A percentile compares a stretch with the other conserved stretches of the same genome.
Conservation (phyloP, 2,888 invertebrate species). For the Helicoverpa assulta region DNA sequence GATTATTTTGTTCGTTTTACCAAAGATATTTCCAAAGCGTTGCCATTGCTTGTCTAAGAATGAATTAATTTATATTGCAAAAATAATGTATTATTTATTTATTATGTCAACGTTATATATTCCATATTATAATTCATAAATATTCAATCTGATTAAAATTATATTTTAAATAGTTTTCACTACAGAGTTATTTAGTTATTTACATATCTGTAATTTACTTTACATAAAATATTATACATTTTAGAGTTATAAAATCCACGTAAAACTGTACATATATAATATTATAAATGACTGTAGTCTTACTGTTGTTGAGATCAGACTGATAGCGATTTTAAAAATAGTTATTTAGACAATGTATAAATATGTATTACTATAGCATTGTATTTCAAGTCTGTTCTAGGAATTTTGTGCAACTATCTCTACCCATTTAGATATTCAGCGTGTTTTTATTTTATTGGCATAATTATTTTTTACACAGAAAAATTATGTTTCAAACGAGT, state of each 20-base stretch:
- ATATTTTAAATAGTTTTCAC: background rate
- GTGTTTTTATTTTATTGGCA: constrained; percentile 41
- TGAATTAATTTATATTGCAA: background rate
- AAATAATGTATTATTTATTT: background rate
- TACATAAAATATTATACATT: background rate
- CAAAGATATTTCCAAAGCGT: constrained; percentile 32
- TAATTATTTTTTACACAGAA: background rate
- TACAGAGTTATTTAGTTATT: background rate
- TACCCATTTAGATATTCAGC: constrained; percentile 26
- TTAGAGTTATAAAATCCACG: constrained; percentile 10
- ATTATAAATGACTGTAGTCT: constrained; percentile 63
- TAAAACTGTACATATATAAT: constrained; percentile 58
- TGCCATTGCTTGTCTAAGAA: constrained; percentile 8
- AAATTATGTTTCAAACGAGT: too few species aligned
- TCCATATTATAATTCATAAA: too few species aligned
- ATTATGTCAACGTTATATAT: background rate
- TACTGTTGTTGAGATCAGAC: constrained; percentile 84
- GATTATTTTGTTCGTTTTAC: constrained; percentile 26
- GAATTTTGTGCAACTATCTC: constrained; percentile 39
- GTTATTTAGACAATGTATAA: constrained; percentile 57
- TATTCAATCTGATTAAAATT: background rate
- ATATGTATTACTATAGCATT: constrained; percentile 28
- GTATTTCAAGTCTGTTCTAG: constrained; percentile 40
- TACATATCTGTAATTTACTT: background rate
- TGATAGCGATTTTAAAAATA: constrained; percentile 80